Base-by-base conservation (phyloP, 1,140 invertebrate genomes). In the Phthorimaea operculella region DNA sequence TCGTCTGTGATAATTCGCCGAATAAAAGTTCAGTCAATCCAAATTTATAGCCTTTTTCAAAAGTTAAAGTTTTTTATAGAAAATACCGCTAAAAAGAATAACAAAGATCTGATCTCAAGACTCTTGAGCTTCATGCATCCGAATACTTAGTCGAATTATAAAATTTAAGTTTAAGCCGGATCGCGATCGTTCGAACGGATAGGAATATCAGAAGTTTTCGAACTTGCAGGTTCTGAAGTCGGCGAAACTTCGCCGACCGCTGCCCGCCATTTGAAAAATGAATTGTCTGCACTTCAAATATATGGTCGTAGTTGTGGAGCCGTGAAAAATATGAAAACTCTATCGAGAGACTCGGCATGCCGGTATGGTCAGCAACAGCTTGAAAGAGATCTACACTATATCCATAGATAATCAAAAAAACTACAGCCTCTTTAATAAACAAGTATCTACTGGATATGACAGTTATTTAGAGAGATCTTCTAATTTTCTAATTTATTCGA, bases 201-300 rank as follows among this genome's bases (percentile, higher is more conserved):
- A 64, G 64, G 77, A 81, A 79, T 76, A 76, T 76, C 75, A 68
- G 63, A 74, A 79, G 66, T 79, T 77, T 69, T 57, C 55, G 64
- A 63, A 62, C 51, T 77, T 71, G 54, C 58, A 53, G 53, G 14
- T 59, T 55, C 47, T 33, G 48, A 66, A 72, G 68, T 70, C 67
- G 61, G 49, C 48, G 52, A 56, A 70, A 71, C 67, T 70, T 63
- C 57, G 51, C 64, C 64, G 51, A 66, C 64, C 68, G 65, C 63
- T 52, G 64, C 66, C 70, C 69, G 68, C 64, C 60, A 59, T 73
- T 78, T 79, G 78, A 83, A 81, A 83, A 83, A 83, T 83, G 78
- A 79, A 83, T 83, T 83, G 78, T 83, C 76, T 75, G 70, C 73
- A 74, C 76, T 80, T 68, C 69, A 70, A 69, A 78, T 76, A 80